phyloP scores from a whole-genome alignment of 1,140 invertebrate genomes.

The Drosophila micromelanica region DNA sequence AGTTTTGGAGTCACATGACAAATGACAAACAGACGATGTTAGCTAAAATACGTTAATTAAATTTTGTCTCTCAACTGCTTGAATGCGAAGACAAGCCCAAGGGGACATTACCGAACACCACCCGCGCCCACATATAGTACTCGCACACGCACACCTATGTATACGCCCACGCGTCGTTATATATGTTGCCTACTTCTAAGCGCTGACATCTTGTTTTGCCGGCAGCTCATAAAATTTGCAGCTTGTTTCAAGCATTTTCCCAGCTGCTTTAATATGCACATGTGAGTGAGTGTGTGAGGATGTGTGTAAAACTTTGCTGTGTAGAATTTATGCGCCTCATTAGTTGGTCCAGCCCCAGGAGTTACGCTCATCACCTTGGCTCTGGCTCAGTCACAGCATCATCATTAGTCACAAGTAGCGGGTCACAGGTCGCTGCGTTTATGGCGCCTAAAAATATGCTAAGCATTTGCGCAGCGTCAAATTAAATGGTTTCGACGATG shows the following conservation, averaged over 20 bases:
- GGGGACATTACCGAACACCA: conserved; percentile 23
- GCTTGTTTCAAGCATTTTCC: conserved; percentile 57
- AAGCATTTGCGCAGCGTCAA: conserved; percentile 71
- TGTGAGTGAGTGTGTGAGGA: conserved; percentile 15
- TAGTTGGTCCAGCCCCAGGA: conserved; percentile 60
- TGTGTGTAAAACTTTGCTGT: conserved; percentile 52
- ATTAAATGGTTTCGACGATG: conserved; percentile 78
- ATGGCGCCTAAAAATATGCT: conserved; percentile 74
- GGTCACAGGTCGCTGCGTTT: conserved; percentile 29
- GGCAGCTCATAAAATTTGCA: conserved; percentile 79
- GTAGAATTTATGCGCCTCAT: conserved; percentile 83
- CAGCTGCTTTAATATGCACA: conserved; percentile 47
- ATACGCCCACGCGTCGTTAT: conserved; percentile 37
- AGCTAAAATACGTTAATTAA: conserved; percentile 77
- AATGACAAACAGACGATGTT: conserved; percentile 59
- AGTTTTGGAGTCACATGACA: conserved; percentile 38
- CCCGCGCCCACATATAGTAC: background rate
- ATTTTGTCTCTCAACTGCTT: conserved; percentile 67
- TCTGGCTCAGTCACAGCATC: conserved; percentile 50
- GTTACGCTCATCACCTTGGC: conserved; percentile 37
- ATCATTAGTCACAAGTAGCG: conserved; percentile 82
- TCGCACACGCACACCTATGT: background rate
- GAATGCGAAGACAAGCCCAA: conserved; percentile 58
- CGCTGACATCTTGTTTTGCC: conserved; percentile 65
- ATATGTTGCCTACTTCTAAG: conserved; percentile 50